Evolutionary conservation across 2,888 invertebrate species (phyloP), one percentile per base, ranked within the genome.

Genomic region (Latrodectus elegans): DNA sequence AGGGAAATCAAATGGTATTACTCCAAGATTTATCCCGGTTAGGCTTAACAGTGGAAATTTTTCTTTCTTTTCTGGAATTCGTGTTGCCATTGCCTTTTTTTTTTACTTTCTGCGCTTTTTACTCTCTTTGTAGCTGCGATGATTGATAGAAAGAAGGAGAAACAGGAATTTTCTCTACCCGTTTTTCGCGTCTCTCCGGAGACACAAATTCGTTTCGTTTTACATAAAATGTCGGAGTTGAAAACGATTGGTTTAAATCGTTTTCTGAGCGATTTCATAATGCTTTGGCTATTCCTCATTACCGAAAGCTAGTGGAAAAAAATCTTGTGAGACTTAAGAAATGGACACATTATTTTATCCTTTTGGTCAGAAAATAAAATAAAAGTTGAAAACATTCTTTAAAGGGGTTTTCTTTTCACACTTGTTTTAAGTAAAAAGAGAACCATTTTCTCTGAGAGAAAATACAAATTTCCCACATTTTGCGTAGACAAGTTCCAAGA

Each of bases 11-110:
- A 12, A 64, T 22, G 49, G 55, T 51, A 52, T 55, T 53, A 11
- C 22, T 68, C 52, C 53, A 65, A 53, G 74, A 81, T 82, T 82
- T 82, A 67, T 82, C 60, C 68, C n/a, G 68, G 55, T 79, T 79
- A 38, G 52, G 77, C 67, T 22, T 68, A 26, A 17, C n/a, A 12
- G 8, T 60, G 22, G 53, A 70, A 60, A 22, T 55, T 81, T n/a
- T 81, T 67, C 65, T 72, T 73, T 51, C 51, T 67, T 73, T 67
- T 53, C 14, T 73, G 14, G 53, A 70, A 64, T 81, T 74, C 73
- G 74, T 55, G 75, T 68, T 55, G 11, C 67, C 67, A 14, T 22
- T 67, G 11, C 70, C n/a, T 67, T 67, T 60, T 80, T 81, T 67
- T 74, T 4, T 73, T 81, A 51, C 12, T 14, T 53, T 12, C 26